Evolutionary conservation across 1,140 invertebrate species (phyloP).

Genomic region (Ooceraea biroi): DNA sequence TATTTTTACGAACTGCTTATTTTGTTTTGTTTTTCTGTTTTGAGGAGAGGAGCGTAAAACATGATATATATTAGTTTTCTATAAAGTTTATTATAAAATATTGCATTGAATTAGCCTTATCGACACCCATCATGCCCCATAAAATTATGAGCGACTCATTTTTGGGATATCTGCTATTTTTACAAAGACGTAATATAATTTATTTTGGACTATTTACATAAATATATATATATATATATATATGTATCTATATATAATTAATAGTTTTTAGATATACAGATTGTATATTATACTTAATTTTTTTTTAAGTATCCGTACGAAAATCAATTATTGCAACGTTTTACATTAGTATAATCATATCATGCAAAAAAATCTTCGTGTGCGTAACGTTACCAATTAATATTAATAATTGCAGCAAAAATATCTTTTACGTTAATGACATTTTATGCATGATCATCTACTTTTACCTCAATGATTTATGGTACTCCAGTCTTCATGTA

Average conservation of each 20-base stretch:
- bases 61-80: constrained; percentile 13
- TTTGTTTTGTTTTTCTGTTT: background rate
- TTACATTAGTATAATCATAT: constrained; percentile 33
- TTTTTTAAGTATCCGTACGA: background rate
- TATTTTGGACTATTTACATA: constrained; percentile 55
- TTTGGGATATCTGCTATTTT: constrained; percentile 30
- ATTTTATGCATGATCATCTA: constrained; percentile 8
- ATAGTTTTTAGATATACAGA: background rate
- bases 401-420: constrained; percentile 3
- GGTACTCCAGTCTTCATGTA: constrained; percentile 35
- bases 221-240: constrained; percentile 31
- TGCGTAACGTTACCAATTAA: background rate
- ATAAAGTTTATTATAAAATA: constrained; percentile 63
- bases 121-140: constrained; percentile 9
- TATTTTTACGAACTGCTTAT: background rate
- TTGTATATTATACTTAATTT: constrained; percentile 35
- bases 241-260: constrained; percentile 29
- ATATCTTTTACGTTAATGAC: constrained; percentile 16
- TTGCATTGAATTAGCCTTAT: constrained; percentile 43
- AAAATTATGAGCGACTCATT: constrained; percentile 38
- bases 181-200: constrained; percentile 51
- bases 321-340: constrained; percentile 12
- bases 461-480: constrained; percentile 24
- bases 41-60: background rate
- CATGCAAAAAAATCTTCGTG: constrained; percentile 22